Percentiles rank a stretch among this genome's conserved stretches.
Conservation (phyloP, 1,140 invertebrate genomes). For the Dendrolimus punctatus region DNA sequence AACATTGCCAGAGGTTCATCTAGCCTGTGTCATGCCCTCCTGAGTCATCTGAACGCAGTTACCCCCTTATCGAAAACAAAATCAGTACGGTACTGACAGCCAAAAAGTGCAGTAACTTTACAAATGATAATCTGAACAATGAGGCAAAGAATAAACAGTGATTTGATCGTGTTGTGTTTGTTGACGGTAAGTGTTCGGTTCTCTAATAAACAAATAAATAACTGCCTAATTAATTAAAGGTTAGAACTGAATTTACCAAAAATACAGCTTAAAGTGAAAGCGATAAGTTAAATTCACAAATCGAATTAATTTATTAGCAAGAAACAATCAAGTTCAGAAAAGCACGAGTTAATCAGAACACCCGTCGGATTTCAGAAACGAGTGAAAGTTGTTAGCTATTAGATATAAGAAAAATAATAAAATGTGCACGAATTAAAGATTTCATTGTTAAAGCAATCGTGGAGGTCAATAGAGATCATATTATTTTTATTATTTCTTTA, state of each 20-base stretch:
- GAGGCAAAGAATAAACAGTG: conserved; percentile 17
- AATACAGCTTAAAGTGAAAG: conserved; percentile 12
- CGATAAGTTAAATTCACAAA: conserved; percentile 8
- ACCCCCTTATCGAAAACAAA: conserved; percentile 26
- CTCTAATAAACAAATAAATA: neutral
- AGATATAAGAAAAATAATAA: conserved; percentile 27
- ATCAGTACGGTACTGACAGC: conserved; percentile 35
- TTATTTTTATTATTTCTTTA: conserved; percentile 10
- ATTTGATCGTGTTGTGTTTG: conserved; percentile 17
- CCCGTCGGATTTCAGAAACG: conserved; percentile 31
- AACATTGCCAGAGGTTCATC: conserved; percentile 23
- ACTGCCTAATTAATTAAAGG: conserved; percentile 5
- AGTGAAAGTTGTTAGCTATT: conserved; percentile 31
- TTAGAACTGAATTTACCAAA: conserved; percentile 7
- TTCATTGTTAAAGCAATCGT: conserved; percentile 12
- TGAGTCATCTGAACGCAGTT: conserved; percentile 27
- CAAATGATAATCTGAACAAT: conserved; percentile 20
- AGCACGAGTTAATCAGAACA: conserved; percentile 43
- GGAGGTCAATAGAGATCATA: conserved; percentile 23
- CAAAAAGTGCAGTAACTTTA: conserved; percentile 34
- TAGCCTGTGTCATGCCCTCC: conserved; percentile 26
- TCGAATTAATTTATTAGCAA: conserved; percentile 14
- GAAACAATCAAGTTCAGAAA: conserved; percentile 28
- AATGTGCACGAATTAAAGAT: conserved; percentile 12
- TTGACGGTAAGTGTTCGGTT: conserved; percentile 17